Evolutionary conservation across 1,140 invertebrate species (phyloP), one percentile per base, ranked within the genome.

Genomic region (Himalopsyche phryganea): DNA sequence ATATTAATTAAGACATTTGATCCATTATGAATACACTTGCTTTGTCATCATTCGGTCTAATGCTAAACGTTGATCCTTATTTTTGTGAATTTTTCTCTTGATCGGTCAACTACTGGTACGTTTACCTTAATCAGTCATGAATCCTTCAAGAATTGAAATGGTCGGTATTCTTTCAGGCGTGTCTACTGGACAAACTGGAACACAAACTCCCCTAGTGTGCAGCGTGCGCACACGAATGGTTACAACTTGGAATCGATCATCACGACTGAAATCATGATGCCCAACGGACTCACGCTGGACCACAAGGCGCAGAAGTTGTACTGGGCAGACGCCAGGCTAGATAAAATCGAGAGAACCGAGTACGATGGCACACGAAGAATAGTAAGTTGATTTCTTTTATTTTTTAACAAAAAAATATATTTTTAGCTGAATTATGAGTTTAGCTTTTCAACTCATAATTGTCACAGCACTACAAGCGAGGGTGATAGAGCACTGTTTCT

Each of bases 111-210:
- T n/a, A n/a, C n/a, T n/a, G n/a, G n/a, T n/a, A n/a, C n/a, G n/a
- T n/a, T n/a, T n/a, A n/a, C n/a, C n/a, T n/a, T n/a, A n/a, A n/a
- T n/a, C n/a, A n/a, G n/a, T n/a, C n/a, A n/a, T n/a, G n/a, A n/a
- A n/a, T n/a, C n/a, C n/a, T n/a, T n/a, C n/a, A n/a, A n/a, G n/a
- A n/a, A n/a, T n/a, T n/a, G n/a, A n/a, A n/a, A n/a, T n/a, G n/a
- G n/a, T n/a, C n/a, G n/a, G n/a, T 28, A 28, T 60, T 58, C 53
- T 65, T 63, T 56, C 65, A 83, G 83, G 36, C 74, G 78, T 18
- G 73, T 92, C 6, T 92, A 89, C 71, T 92, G 88, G 88, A 90
- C 87, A 0, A 92, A 92, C 73, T 92, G 89, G 89, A 90, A 91
- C 71, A 77, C 82, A 50, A 71, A 82, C 40, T 72, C 79, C 41